phyloP scores from a whole-genome alignment of 2,888 invertebrate species.

The Ophonus ardosiacus region DNA sequence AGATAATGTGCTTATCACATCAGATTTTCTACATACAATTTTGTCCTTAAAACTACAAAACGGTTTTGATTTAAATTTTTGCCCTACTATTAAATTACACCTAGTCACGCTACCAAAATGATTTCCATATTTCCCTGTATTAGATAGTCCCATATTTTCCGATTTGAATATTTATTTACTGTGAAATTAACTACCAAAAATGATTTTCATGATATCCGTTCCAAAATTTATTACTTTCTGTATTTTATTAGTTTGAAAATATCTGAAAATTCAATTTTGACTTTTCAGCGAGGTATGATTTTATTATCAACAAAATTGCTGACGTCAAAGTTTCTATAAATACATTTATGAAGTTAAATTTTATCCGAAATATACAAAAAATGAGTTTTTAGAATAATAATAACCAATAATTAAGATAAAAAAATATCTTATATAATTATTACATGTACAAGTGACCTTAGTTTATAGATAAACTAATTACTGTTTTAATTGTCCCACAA shows the following conservation, averaged over 20 bases:
- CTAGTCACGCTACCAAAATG: too few species aligned
- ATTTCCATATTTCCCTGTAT: too few species aligned
- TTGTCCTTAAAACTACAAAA: too few species aligned
- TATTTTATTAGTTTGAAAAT: neutral
- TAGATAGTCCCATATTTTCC: too few species aligned
- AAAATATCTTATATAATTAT: neutral
- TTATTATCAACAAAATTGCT: slow-evolving; percentile 8
- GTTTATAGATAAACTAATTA: too few species aligned
- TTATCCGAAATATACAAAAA: neutral
- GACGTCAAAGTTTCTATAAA: slow-evolving; percentile 16
- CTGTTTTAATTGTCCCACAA: too few species aligned
- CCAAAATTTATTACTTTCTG: neutral
- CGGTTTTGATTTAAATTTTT: too few species aligned
- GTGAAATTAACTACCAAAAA: neutral
- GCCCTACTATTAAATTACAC: too few species aligned
- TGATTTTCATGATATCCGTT: neutral
- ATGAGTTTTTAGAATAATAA: neutral
- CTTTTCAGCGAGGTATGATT: neutral
- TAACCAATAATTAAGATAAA: neutral
- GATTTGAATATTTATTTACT: neutral
- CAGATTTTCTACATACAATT: too few species aligned
- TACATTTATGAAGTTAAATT: slow-evolving; percentile 3
- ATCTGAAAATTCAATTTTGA: neutral
- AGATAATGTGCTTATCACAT: too few species aligned
- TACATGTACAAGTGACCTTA: neutral